Base-by-base conservation (phyloP, 2,113 vertebrate species). In the Circaetus gallicus region DNA sequence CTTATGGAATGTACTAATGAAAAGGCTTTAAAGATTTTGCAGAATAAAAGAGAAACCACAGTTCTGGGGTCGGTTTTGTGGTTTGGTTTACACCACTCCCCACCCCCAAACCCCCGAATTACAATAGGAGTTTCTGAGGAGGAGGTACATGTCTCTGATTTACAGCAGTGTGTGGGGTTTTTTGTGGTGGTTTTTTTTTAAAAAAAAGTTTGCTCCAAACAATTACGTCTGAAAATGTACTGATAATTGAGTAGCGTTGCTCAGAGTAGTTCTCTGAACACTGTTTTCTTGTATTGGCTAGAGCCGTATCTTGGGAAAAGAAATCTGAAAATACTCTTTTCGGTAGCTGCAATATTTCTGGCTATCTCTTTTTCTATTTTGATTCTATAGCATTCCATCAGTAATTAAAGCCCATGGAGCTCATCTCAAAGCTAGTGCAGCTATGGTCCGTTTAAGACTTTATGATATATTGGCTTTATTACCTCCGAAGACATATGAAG, bases 401-500 rank as follows among this genome's bases (percentile, higher is more conserved):
- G 99, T 99, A 93, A 99, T 99, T 94, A 99, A 99, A 96, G 99
- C 99, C 52, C 99, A 99, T 3, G 99, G 99, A 70, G 99, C 99
- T 96, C 99, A 99, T 89, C 98, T 99, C 96, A 99, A 99, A 98
- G 99, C 99, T 72, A 99, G 99, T 86, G 99, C 99, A 66, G 99
- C 99, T 47, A 99, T 99, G 99, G 99, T 99, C 89, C 99, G 99
- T 66, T 99, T 99, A 96, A 97, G 99, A 82, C 98, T 99, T 83
- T 99, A 99, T 32, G 99, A 99, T 96, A 99, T 99, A 94, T 97
- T 99, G 98, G 99, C 99, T 93, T 98, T 99, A 45, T 98, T 99
- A 95, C 99, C 99, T 88, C 99, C 99, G 1, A 99, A 99, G 98
- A 99, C 99, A 7, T 99, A 99, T 8, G 99, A 99, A 99, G 99